Percentiles rank a stretch among this genome's conserved stretches.
Evolutionary conservation across 2,113 vertebrate species (phyloP).

Genomic region (Dryoscopus gambensis): DNA sequence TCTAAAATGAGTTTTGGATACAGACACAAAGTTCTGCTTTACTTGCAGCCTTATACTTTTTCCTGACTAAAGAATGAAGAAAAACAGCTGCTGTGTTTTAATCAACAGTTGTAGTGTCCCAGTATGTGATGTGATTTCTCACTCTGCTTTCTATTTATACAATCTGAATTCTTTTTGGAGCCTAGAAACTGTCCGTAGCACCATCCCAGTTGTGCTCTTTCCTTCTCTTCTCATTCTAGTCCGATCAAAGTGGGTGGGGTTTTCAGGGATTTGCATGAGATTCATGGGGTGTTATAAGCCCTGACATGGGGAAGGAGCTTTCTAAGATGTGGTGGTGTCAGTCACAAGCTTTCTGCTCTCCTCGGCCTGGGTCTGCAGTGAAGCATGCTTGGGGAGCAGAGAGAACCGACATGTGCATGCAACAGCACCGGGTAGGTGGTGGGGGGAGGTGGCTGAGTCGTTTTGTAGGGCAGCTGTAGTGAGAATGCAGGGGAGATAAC

Average conservation of each 20-base stretch:
- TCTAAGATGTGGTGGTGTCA: neutral
- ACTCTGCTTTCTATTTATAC: neutral
- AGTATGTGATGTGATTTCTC: neutral
- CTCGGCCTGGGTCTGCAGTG: neutral
- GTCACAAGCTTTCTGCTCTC: neutral
- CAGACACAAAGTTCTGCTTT: neutral
- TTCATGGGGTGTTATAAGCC: neutral
- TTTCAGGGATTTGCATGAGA: neutral
- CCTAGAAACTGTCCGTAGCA: neutral
- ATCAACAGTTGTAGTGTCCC: neutral
- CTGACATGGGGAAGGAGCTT: neutral
- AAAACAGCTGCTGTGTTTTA: neutral
- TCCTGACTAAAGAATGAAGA: neutral
- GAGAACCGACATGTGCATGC: neutral
- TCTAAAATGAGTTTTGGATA: neutral
- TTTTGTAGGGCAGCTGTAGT: neutral
- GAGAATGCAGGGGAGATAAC: neutral
- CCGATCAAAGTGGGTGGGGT: neutral
- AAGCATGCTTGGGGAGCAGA: neutral
- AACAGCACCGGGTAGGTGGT: neutral
- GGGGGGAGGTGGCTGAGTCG: rapidly evolving
- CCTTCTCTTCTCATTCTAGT: neutral
- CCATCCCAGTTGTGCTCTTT: neutral
- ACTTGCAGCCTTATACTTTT: neutral
- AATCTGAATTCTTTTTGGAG: neutral